Conservation (phyloP, 2,113 vertebrate species). For the Serinus canaria region DNA sequence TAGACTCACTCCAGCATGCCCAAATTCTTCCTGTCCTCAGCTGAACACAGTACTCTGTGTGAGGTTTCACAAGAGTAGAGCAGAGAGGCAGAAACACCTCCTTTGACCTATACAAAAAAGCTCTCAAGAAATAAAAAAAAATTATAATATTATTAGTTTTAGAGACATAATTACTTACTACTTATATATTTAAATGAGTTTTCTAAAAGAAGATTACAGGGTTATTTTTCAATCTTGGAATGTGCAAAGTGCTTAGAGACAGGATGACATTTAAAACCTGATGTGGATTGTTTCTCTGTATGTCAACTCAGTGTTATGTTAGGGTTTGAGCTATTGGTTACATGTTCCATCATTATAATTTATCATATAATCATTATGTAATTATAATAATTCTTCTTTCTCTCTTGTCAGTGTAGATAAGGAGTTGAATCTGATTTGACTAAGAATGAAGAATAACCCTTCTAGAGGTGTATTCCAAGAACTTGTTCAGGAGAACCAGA, state of each 20-base stretch:
- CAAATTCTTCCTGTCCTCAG: background rate
- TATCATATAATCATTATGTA: background rate
- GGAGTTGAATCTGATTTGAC: background rate
- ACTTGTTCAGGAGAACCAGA: background rate
- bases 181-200: background rate
- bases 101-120: background rate
- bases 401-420: background rate
- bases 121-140: background rate
- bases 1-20: background rate
- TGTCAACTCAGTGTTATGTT: background rate
- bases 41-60: background rate
- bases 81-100: background rate
- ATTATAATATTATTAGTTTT: background rate
- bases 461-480: background rate
- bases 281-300: background rate
- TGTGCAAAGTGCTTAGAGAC: background rate
- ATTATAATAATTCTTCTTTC: background rate
- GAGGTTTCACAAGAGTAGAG: background rate
- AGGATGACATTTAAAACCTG: background rate
- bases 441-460: background rate
- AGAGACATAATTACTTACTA: background rate
- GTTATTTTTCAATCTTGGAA: background rate
- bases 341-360: background rate
- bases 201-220: background rate
- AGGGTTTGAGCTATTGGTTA: background rate